Evolutionary conservation across 2,888 invertebrate species (phyloP).

Genomic region (Scaptomyza parva): DNA sequence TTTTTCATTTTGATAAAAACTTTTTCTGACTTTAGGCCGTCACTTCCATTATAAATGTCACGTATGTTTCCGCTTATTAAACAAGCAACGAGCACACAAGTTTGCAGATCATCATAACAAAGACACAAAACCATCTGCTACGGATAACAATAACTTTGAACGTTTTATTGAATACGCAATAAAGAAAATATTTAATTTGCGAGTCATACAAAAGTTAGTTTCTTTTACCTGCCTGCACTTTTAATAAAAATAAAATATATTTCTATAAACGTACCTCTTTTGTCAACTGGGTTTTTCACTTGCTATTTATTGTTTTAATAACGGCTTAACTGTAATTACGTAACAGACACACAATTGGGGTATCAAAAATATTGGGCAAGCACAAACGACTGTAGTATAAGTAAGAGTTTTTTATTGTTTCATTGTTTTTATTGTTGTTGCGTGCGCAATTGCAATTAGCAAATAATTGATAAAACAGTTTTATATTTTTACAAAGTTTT

Average conservation of each 20-base stretch:
- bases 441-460: slow-evolving; percentile 55
- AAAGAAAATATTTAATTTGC: slow-evolving; percentile 30
- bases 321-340: slow-evolving; percentile 47
- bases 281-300: slow-evolving; percentile 32
- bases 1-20: too few species aligned
- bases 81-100: slow-evolving; percentile 42
- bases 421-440: not conserved
- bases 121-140: not conserved
- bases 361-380: slow-evolving; percentile 29
- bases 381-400: not conserved
- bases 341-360: slow-evolving; percentile 29
- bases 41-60: slow-evolving; percentile 41
- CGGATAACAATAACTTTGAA: slow-evolving; percentile 62
- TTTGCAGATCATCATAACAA: slow-evolving; percentile 38
- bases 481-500: slow-evolving; percentile 8
- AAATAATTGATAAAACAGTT: slow-evolving; percentile 51
- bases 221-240: slow-evolving; percentile 7
- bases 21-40: slow-evolving; percentile 22
- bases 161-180: slow-evolving; percentile 68
- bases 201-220: slow-evolving; percentile 48
- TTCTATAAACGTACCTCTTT: slow-evolving; percentile 24
- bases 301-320: slow-evolving; percentile 26
- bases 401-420: not conserved
- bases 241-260: not conserved
- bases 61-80: slow-evolving; percentile 67